These are phyloP conservation scores for Cheirogaleus medius DNA, from an alignment of 2,113 vertebrate genomes.

Conservation along the genomic window DNA sequence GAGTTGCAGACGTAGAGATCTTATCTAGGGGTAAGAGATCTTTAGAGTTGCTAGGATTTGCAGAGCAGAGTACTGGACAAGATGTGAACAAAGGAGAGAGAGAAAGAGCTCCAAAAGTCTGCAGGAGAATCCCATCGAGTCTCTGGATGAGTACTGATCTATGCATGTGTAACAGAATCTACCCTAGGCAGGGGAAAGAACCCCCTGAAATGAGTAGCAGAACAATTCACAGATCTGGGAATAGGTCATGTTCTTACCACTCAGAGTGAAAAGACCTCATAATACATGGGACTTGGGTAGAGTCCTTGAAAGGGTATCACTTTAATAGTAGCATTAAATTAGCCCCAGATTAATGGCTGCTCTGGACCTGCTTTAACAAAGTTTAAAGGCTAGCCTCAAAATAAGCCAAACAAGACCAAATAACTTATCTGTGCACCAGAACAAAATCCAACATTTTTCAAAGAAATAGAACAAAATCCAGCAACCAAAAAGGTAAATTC, in stretches of 20 bases:
- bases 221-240: not conserved
- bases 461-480: slow-evolving; percentile 25
- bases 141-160: not conserved
- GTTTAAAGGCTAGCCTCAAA: not conserved
- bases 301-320: not conserved
- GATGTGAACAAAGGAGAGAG: not conserved
- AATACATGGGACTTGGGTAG: not conserved
- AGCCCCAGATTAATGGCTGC: not conserved
- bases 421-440: not conserved
- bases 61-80: not conserved
- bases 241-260: not conserved
- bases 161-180: not conserved
- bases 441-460: not conserved
- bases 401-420: not conserved
- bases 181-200: not conserved
- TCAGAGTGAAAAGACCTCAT: not conserved
- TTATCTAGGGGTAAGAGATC: not conserved
- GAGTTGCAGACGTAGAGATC: not conserved
- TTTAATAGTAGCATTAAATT: not conserved
- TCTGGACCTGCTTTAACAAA: not conserved
- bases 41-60: not conserved
- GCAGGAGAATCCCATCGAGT: not conserved
- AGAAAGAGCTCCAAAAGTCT: not conserved
- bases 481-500: slow-evolving; percentile 1
- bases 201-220: not conserved